These are phyloP conservation scores for Lemur catta DNA, from an alignment of 2,797 vertebrate species.

Conservation along the genomic window DNA sequence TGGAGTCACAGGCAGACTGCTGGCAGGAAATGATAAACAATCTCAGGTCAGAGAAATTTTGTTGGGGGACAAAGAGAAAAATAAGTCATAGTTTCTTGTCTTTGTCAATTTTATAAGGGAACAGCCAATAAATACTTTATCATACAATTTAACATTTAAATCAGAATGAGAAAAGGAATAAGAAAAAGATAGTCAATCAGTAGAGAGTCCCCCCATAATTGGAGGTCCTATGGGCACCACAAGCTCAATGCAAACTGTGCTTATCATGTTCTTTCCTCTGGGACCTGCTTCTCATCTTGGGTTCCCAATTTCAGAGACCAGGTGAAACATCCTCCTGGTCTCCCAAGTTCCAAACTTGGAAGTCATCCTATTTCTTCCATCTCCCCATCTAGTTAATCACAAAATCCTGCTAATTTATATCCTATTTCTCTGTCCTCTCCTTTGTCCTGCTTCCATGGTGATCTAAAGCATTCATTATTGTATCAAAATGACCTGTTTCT, in stretches of 20 bases:
- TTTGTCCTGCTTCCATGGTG: neutral
- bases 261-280: neutral
- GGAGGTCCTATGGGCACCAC: neutral
- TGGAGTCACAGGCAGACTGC: neutral
- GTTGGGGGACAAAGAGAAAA: neutral
- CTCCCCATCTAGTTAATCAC: neutral
- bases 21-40: neutral
- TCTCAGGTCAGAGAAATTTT: neutral
- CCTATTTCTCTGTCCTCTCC: neutral
- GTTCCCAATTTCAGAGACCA: neutral
- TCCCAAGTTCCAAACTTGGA: neutral
- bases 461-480: neutral
- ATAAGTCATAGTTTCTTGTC: neutral
- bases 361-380: neutral
- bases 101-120: conserved; percentile 5
- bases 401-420: neutral
- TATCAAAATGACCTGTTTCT: neutral
- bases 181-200: neutral
- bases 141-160: neutral
- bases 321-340: neutral
- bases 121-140: neutral
- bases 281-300: neutral
- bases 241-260: neutral
- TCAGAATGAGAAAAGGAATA: neutral
- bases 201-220: neutral